Evolutionary conservation across 2,797 vertebrate genomes (phyloP), one percentile per base, ranked within the genome.

Genomic region (Schizopygopsis malacanthus): DNA sequence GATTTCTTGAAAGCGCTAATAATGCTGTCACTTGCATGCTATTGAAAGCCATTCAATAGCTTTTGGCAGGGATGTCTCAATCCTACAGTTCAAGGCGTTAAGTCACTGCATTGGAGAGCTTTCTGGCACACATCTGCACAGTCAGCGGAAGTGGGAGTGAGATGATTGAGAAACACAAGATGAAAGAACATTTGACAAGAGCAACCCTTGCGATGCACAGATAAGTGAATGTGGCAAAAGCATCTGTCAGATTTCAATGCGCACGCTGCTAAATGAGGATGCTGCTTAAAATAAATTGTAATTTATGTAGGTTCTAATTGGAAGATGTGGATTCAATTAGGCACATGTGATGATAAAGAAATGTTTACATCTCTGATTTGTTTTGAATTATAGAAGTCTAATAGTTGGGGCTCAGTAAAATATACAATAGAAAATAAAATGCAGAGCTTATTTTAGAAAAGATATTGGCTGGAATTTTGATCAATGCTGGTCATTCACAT

Each of bases 31-130:
- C 78, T 70, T 69, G 80, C 52, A 78, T 63, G 89, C 86, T 65
- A 52, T 86, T 87, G 85, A 86, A 65, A 69, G n/a, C 47, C 72
- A 79, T 86, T 90, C 50, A 88, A 39, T 15, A 6, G 63, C 69
- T 70, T 83, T 79, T 88, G 87, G 78, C 78, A 52, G 79, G 54
- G 67, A 77, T 70, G 75, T 85, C 85, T 63, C 56, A 72, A 69
- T 67, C 47, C 37, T 39, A 65, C 77, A 75, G 33, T 75, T 88
- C 77, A 84, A 85, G 79, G 89, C 65, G 9, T 45, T 75, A 79
- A 75, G 52, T 63, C 52, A 70, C 73, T 56, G 63, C 83, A 47
- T 79, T 61, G 37, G 54, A 81, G 37, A 39, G 56, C 59, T 85
- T 71, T 69, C 65, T 81, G 72, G 72, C 54, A 37, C 47, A 65